Evolutionary conservation across 1,140 invertebrate species (phyloP), one percentile per base, ranked within the genome.

Genomic region (Streblospio benedicti): DNA sequence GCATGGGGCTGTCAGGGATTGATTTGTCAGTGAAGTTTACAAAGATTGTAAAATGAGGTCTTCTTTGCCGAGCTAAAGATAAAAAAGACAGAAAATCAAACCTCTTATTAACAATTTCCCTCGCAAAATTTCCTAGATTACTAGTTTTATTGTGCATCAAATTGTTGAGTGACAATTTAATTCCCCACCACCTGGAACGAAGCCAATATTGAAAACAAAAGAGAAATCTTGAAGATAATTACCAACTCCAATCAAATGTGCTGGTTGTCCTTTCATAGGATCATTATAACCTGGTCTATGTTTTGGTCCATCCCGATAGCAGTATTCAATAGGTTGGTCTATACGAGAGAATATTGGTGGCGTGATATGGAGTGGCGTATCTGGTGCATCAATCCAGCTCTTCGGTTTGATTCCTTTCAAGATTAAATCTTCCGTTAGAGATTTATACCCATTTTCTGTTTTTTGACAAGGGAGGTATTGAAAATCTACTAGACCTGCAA

Each of bases 401-500:
- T 65, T 32, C 33, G 68, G 56, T 5, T 67, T 63, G 12, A 74
- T 50, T 20, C 55, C 63, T 32, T 59, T 66, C 33, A 67, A 67
- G 50, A 66, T 61, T 56, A 57, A 59, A 32, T 73, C 63, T 31
- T 88, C 86, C 64, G 87, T 74, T 43, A 92, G 78, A 43, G 83
- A 77, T 25, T 87, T 81, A 65, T 87, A 83, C 16, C 87, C 79
- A 68, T 81, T 85, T 60, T 83, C 79, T 41, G 79, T 65, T 63
- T 75, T 67, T 57, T 72, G 71, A 56, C 75, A 70, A 44, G 93
- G 90, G 44, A 95, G 74, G 76, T 87, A 95, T 79, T 95, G 92
- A 76, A 91, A 95, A 77, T 97, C 93, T 76, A 85, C 87, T 59
- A 94, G 76, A 69, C 82, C 90, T 91, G 69, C 18, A 53, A 60